phyloP scores from a whole-genome alignment of 2,797 vertebrate genomes.

The Hephaestus fuliginosus region DNA sequence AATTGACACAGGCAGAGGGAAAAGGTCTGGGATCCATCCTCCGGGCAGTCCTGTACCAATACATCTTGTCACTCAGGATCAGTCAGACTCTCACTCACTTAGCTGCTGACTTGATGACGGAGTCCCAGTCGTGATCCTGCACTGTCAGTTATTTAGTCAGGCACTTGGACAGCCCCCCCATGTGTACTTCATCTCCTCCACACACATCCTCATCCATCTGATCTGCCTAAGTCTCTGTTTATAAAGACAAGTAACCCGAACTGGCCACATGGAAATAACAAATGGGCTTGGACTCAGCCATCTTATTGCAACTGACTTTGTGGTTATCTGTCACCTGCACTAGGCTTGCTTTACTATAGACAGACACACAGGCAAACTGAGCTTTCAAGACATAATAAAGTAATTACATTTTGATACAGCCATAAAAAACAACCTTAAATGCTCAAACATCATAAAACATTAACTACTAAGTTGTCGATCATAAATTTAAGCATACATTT shows the following conservation, averaged over 20 bases:
- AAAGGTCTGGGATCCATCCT: conserved; percentile 69
- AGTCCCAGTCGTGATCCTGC: conserved; percentile 48
- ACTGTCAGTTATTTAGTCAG: conserved; percentile 71
- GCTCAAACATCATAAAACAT: conserved; percentile 31
- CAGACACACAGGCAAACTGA: neutral
- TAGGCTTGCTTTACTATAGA: conserved; percentile 6
- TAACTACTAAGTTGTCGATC: conserved; percentile 4
- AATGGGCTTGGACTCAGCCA: conserved; percentile 30
- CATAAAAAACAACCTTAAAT: conserved; percentile 42
- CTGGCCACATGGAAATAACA: conserved; percentile 36
- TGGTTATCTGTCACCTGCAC: conserved; percentile 23
- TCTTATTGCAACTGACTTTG: neutral
- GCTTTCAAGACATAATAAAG: conserved; percentile 10
- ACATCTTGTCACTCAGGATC: conserved; percentile 74
- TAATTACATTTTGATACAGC: conserved; percentile 20
- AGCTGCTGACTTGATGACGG: conserved; percentile 71
- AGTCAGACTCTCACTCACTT: conserved; percentile 75
- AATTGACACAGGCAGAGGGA: conserved; percentile 47
- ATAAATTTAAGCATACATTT: conserved; percentile 22
- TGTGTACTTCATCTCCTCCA: conserved; percentile 51
- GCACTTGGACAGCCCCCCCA: conserved; percentile 54
- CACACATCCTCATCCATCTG: conserved; percentile 47
- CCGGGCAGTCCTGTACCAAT: conserved; percentile 58
- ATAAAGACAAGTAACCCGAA: conserved; percentile 41
- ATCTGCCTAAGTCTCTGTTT: conserved; percentile 47